Percentiles rank a stretch among this genome's conserved stretches.
Conservation (phyloP, 1,140 invertebrate species). For the Microplitis mediator region DNA sequence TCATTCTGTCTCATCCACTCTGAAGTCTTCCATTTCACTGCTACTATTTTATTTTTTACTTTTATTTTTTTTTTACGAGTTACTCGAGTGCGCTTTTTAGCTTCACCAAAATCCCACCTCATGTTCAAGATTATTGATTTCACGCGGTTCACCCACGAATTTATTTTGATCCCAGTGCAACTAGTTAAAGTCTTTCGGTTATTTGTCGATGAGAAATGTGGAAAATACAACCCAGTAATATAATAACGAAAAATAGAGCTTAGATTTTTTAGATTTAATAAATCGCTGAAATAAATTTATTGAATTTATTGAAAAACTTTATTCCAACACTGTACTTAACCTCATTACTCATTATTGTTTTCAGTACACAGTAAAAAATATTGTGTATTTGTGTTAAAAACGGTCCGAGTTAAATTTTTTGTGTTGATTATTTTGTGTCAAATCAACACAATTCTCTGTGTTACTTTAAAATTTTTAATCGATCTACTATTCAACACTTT, state of each 20-base stretch:
- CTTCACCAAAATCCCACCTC: constrained; percentile 3
- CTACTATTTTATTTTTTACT: background rate
- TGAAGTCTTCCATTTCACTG: background rate
- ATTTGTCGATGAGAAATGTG: background rate
- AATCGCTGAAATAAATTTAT: too few relatives aligned
- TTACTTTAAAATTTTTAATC: too few relatives aligned
- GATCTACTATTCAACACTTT: too few relatives aligned
- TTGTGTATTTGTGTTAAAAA: too few relatives aligned
- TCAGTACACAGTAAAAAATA: too few relatives aligned
- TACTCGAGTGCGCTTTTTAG: constrained; percentile 6
- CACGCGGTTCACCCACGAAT: background rate
- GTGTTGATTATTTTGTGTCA: too few relatives aligned
- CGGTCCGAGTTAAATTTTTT: too few relatives aligned
- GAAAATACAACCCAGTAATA: background rate
- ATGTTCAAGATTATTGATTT: constrained; percentile 21
- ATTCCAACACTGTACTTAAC: too few relatives aligned
- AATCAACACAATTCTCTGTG: too few relatives aligned
- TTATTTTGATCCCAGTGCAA: constrained; percentile 7
- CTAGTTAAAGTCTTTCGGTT: background rate
- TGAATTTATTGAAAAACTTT: too few relatives aligned
- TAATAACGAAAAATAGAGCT: background rate
- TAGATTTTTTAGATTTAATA: too few relatives aligned
- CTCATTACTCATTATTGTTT: too few relatives aligned
- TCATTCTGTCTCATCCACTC: constrained; percentile 19
- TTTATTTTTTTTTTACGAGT: constrained; percentile 4